Evolutionary conservation across 2,113 vertebrate genomes (phyloP).

Genomic region (Myanophis thanlyinensis): DNA sequence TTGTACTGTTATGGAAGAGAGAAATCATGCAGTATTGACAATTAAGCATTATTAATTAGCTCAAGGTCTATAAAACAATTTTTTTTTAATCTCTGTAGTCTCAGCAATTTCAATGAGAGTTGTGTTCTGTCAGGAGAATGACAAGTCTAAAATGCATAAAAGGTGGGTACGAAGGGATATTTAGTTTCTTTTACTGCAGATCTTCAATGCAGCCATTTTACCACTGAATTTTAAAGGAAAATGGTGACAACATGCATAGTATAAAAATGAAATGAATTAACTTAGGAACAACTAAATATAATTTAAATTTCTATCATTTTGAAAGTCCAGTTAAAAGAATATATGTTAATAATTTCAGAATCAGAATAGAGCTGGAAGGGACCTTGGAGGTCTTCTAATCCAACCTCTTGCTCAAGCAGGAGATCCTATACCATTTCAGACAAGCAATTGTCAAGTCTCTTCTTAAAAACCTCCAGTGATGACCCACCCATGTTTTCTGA

Average conservation of each 20-base stretch:
- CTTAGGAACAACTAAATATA: slow-evolving; percentile 50
- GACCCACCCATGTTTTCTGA: too few species aligned
- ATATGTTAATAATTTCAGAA: neutral
- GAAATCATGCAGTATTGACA: slow-evolving; percentile 65
- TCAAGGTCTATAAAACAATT: slow-evolving; percentile 61
- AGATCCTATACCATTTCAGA: too few species aligned
- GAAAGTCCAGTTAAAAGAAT: slow-evolving; percentile 1
- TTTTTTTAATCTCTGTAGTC: slow-evolving; percentile 64
- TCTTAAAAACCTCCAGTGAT: too few species aligned
- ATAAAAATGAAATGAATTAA: slow-evolving; percentile 45
- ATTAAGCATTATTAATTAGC: slow-evolving; percentile 63
- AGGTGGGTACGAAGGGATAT: slow-evolving; percentile 51
- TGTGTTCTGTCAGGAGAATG: slow-evolving; percentile 38
- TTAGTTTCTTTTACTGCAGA: slow-evolving; percentile 49
- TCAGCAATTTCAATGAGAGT: slow-evolving; percentile 57
- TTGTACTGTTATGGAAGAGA: slow-evolving; percentile 68
- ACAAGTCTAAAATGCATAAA: slow-evolving; percentile 60
- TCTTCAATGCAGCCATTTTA: slow-evolving; percentile 55
- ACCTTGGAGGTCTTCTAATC: too few species aligned
- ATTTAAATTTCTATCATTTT: slow-evolving; percentile 37
- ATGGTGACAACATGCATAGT: slow-evolving; percentile 54
- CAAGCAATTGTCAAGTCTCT: too few species aligned
- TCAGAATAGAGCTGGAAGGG: too few species aligned
- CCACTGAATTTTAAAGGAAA: slow-evolving; percentile 62
- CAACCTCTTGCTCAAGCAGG: too few species aligned